A percentile compares a stretch with the other conserved stretches of the same genome.
phyloP scores from a whole-genome alignment of 2,888 invertebrate species.

The Oligia latruncula region DNA sequence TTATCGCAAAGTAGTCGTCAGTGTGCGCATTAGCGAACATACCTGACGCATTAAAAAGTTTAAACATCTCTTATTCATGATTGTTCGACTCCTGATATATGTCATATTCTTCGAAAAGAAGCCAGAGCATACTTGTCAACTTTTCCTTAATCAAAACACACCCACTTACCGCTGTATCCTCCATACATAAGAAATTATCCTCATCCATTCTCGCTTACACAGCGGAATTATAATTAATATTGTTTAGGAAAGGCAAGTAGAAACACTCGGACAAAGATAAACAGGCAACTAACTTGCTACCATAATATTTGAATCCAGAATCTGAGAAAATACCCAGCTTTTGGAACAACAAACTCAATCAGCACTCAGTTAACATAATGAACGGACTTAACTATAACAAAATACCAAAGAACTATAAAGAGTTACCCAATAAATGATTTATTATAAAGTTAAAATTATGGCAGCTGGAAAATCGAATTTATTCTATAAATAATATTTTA shows the following conservation, averaged over 20 bases:
- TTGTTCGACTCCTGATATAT: too few species aligned
- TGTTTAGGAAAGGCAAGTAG: constrained; percentile 17
- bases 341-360: neutral
- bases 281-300: neutral
- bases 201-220: constrained; percentile 31
- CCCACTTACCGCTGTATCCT: neutral
- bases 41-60: too few species aligned
- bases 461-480: too few species aligned
- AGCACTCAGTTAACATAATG: too few species aligned
- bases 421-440: too few species aligned
- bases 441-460: too few species aligned
- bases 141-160: neutral
- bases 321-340: neutral
- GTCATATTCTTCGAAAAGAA: neutral
- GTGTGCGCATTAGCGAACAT: too few species aligned
- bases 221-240: constrained; percentile 36
- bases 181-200: constrained; percentile 2
- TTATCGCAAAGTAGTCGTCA: too few species aligned
- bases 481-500: too few species aligned
- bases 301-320: neutral
- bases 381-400: too few species aligned
- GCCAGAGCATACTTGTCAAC: neutral
- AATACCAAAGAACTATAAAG: too few species aligned
- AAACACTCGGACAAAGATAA: neutral
- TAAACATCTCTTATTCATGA: too few species aligned